Evolutionary conservation across 2,888 invertebrate species (phyloP).

Genomic region (Philopedon plagiatum): DNA sequence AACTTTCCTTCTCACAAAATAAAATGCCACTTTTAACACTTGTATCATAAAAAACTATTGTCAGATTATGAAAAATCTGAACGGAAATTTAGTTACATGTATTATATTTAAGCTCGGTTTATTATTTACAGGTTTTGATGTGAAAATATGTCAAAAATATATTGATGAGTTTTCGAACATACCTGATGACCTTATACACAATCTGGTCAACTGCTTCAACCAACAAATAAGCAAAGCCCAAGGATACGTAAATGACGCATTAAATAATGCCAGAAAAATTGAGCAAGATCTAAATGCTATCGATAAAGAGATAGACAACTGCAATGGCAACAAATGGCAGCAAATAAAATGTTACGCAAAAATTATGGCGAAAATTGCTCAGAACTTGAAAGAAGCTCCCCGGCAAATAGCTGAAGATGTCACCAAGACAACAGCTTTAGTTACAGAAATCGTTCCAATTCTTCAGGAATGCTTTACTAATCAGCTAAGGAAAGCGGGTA

Average conservation of each 20-base stretch:
- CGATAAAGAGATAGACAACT: conserved; percentile 42
- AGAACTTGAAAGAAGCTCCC: conserved; percentile 33
- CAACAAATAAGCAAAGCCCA: conserved; percentile 42
- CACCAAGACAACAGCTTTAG: conserved; percentile 28
- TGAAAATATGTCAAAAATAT: conserved; percentile 38
- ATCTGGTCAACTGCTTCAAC: conserved; percentile 33
- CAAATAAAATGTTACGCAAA: conserved; percentile 44
- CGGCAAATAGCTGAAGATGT: conserved; percentile 41
- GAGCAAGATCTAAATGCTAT: conserved; percentile 34
- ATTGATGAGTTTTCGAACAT: conserved; percentile 38
- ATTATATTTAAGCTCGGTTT: neutral
- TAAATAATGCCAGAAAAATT: conserved; percentile 34
- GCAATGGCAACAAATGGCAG: conserved; percentile 22
- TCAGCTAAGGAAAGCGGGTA: conserved; percentile 34
- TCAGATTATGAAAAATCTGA: too few relatives aligned
- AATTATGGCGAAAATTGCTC: conserved; percentile 30
- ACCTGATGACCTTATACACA: conserved; percentile 26
- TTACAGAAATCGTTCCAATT: conserved; percentile 34
- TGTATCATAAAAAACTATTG: too few relatives aligned
- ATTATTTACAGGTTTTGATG: conserved; percentile 34
- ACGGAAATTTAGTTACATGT: too few relatives aligned
- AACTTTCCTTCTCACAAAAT: too few relatives aligned
- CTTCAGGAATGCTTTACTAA: conserved; percentile 31
- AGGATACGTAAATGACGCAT: conserved; percentile 34
- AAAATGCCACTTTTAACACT: too few relatives aligned